phyloP scores from a whole-genome alignment of 2,797 vertebrate species.

The Sebastes minor region DNA sequence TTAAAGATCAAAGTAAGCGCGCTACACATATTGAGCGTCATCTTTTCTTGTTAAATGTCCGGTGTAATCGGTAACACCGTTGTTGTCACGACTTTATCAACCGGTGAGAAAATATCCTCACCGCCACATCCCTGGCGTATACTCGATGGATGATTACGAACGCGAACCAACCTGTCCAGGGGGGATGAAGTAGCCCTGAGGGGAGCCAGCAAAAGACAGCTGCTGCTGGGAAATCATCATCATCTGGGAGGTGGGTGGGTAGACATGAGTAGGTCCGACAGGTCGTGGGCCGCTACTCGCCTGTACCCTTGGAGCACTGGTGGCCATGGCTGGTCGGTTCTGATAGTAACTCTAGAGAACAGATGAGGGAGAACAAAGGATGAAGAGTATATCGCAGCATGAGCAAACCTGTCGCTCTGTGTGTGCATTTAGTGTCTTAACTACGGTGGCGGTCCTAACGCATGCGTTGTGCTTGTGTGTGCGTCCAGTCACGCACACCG shows the following conservation, averaged over 20 bases:
- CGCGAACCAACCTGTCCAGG: conserved; percentile 88
- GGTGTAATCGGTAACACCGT: too few relatives aligned
- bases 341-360: conserved; percentile 89
- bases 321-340: conserved; percentile 90
- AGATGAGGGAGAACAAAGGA: not conserved
- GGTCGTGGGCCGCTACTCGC: conserved; percentile 88
- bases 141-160: not conserved
- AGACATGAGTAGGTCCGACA: conserved; percentile 92
- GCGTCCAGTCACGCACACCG: not conserved
- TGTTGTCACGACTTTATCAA: too few relatives aligned
- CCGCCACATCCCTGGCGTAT: too few relatives aligned
- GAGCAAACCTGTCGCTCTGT: not conserved
- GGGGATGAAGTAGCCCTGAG: conserved; percentile 93
- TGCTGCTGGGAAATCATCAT: conserved; percentile 98
- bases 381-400: not conserved
- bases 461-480: not conserved
- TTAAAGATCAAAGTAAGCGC: too few relatives aligned
- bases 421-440: not conserved
- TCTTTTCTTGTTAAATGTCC: too few relatives aligned
- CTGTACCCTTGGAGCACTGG: conserved; percentile 89
- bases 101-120: too few relatives aligned
- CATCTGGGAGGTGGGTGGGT: conserved; percentile 91
- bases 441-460: not conserved
- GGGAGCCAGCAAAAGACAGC: conserved; percentile 90
- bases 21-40: too few relatives aligned